These are phyloP conservation scores for Zaprionus obscuricornis DNA, from an alignment of 2,888 invertebrate genomes.

Conservation along the genomic window DNA sequence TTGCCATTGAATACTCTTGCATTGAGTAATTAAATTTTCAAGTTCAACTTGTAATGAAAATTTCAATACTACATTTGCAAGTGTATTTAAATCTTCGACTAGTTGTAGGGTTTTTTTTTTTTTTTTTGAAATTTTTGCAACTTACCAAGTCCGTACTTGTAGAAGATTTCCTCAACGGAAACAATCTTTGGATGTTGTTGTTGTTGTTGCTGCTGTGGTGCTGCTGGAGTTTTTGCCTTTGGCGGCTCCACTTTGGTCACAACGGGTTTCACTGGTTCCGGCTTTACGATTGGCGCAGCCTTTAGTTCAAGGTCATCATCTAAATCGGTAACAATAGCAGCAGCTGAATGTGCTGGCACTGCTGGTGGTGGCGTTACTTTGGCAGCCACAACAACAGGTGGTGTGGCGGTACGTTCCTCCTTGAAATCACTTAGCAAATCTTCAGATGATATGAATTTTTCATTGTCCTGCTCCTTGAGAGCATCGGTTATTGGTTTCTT, in stretches of 20 bases:
- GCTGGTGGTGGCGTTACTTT: constrained; percentile 2
- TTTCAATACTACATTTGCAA: constrained; percentile 10
- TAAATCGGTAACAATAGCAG: constrained; percentile 70
- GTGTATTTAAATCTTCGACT: constrained; percentile 13
- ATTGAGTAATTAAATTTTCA: background rate
- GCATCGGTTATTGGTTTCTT: constrained; percentile 80
- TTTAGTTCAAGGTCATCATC: constrained; percentile 65
- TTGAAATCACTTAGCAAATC: constrained; percentile 82
- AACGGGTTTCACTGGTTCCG: constrained; percentile 48
- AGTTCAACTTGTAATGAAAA: background rate
- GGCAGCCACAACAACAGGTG: constrained; percentile 30
- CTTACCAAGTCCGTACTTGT: constrained; percentile 88
- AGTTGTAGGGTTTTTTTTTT: background rate
- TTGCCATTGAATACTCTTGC: constrained; percentile 33
- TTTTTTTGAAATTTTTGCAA: constrained; percentile 45
- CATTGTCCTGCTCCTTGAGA: constrained; percentile 82
- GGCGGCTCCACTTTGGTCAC: constrained; percentile 53
- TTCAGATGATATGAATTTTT: constrained; percentile 83
- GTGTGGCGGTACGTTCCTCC: constrained; percentile 74
- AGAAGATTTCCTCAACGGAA: constrained; percentile 87
- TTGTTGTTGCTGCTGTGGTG: constrained; percentile 22
- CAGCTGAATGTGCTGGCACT: background rate
- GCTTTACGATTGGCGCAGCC: constrained; percentile 41
- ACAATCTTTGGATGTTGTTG: constrained; percentile 78
- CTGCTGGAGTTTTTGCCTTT: constrained; percentile 33